Conservation (phyloP, 2,113 vertebrate genomes). For the Oreochromis spilurus region DNA sequence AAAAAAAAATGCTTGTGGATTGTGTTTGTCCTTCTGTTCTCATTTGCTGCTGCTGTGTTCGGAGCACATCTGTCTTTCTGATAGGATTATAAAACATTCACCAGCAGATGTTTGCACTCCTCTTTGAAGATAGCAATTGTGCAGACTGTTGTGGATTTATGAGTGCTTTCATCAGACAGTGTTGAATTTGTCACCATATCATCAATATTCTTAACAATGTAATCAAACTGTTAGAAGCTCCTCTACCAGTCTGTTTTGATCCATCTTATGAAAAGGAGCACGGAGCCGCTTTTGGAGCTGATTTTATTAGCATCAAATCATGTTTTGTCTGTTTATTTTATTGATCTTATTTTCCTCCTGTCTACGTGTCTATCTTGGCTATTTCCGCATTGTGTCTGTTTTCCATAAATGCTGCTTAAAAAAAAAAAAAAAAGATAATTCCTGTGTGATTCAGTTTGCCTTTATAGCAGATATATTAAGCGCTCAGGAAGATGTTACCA, state of each 20-base stretch:
- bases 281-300: not conserved
- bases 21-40: constrained; percentile 29
- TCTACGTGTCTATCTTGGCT: not conserved
- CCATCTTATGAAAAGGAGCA: not conserved
- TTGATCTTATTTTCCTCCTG: not conserved
- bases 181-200: constrained; percentile 47
- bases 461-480: not conserved
- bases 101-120: constrained; percentile 55
- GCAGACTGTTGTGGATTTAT: constrained; percentile 50
- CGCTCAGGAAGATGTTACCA: constrained; percentile 27
- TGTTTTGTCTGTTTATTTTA: not conserved
- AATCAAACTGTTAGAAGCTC: constrained; percentile 32
- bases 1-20: not conserved
- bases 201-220: constrained; percentile 51
- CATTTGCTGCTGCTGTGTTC: constrained; percentile 28
- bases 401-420: not conserved
- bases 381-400: not conserved
- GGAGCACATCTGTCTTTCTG: constrained; percentile 63
- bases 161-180: constrained; percentile 35
- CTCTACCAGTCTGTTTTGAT: constrained; percentile 15
- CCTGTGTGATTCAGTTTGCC: not conserved
- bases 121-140: constrained; percentile 50
- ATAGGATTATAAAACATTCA: constrained; percentile 66
- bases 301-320: not conserved
- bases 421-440: not conserved